These are phyloP conservation scores for Drosophila nigromelanica DNA, from an alignment of 1,140 invertebrate genomes.

Conservation along the genomic window DNA sequence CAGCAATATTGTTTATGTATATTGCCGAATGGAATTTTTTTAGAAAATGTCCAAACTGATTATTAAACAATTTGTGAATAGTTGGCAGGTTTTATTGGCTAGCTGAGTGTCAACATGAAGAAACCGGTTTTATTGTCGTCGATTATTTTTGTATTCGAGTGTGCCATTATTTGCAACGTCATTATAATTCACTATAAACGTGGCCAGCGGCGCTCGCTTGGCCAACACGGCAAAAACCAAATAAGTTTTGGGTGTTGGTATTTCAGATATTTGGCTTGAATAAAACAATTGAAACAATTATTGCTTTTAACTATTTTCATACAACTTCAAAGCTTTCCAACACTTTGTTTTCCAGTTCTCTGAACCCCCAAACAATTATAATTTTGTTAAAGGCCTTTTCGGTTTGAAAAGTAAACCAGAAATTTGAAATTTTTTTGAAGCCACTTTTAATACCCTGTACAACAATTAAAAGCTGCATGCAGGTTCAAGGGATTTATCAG, in stretches of 20 bases:
- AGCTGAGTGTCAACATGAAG: constrained; percentile 22
- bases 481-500: constrained; percentile 42
- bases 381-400: constrained; percentile 41
- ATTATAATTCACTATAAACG: constrained; percentile 53
- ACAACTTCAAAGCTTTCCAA: too few species aligned
- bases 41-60: constrained; percentile 12
- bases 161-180: constrained; percentile 50
- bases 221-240: constrained; percentile 17
- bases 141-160: constrained; percentile 19
- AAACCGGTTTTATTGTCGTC: constrained; percentile 51
- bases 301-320: neutral
- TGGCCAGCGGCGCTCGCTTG: constrained; percentile 10
- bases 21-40: neutral
- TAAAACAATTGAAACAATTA: neutral
- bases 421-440: constrained; percentile 4
- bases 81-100: constrained; percentile 13
- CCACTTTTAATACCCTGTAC: constrained; percentile 4
- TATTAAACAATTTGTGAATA: constrained; percentile 2
- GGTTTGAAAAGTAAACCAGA: constrained; percentile 23
- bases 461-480: neutral
- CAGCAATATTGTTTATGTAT: neutral
- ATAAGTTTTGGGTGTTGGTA: neutral
- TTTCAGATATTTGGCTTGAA: neutral
- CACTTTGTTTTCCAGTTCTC: neutral
- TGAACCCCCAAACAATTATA: neutral